A percentile compares a stretch with the other conserved stretches of the same genome.
Evolutionary conservation across 2,113 vertebrate genomes (phyloP).

Genomic region (Dendropsophus ebraccatus): DNA sequence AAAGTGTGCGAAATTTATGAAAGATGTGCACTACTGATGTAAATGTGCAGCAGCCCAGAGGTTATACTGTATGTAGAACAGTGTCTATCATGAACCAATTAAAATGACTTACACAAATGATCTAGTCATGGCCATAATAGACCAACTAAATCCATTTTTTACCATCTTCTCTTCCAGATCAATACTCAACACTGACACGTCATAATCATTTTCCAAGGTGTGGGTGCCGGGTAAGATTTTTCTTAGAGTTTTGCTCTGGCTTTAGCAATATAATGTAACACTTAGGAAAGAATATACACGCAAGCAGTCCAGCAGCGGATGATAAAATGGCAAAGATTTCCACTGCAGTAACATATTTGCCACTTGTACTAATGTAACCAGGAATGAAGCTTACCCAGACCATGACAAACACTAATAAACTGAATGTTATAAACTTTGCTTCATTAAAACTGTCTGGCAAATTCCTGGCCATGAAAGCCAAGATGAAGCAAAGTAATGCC

Average conservation of each 20-base stretch:
- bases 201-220: slow-evolving; percentile 3
- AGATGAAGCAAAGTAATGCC: slow-evolving; percentile 54
- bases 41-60: too few relatives aligned
- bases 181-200: neutral
- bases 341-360: slow-evolving; percentile 51
- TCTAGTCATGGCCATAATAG: neutral
- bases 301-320: slow-evolving; percentile 49
- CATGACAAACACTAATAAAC: slow-evolving; percentile 56
- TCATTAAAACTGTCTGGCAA: slow-evolving; percentile 58
- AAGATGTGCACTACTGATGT: too few relatives aligned
- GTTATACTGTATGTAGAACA: too few relatives aligned
- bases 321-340: slow-evolving; percentile 57
- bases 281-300: slow-evolving; percentile 55
- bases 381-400: slow-evolving; percentile 53
- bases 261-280: slow-evolving; percentile 52
- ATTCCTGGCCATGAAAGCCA: slow-evolving; percentile 55
- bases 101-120: too few relatives aligned
- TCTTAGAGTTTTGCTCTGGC: slow-evolving; percentile 72
- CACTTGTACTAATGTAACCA: slow-evolving; percentile 46
- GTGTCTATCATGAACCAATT: too few relatives aligned
- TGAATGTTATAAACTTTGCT: slow-evolving; percentile 58
- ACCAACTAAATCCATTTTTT: neutral
- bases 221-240: slow-evolving; percentile 68
- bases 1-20: too few relatives aligned
- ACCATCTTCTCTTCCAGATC: neutral